Evolutionary conservation across 2,797 vertebrate genomes (phyloP).

Genomic region (Hafferia zeledoni): DNA sequence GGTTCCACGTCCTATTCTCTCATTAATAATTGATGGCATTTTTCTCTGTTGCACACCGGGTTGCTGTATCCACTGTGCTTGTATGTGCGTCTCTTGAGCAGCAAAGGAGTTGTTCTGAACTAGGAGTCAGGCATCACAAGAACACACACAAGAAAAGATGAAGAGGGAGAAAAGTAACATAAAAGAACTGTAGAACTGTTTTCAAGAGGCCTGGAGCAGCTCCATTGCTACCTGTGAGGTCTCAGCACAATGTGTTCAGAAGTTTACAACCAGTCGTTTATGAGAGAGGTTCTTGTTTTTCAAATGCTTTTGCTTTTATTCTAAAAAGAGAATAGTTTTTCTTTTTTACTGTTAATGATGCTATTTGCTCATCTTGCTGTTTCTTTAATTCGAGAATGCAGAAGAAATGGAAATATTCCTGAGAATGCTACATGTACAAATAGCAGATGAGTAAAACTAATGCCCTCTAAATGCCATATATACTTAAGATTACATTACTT

Average conservation of each 20-base stretch:
- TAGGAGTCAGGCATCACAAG: neutral
- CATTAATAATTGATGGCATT: constrained; percentile 49
- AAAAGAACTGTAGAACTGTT: neutral
- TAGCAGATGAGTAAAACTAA: neutral
- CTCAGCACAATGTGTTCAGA: neutral
- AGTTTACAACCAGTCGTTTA: rapidly evolving
- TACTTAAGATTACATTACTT: neutral
- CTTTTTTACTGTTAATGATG: neutral
- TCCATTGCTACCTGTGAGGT: neutral
- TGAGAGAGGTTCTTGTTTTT: neutral
- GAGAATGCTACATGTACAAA: neutral
- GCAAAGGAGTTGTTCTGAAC: neutral
- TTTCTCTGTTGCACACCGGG: neutral
- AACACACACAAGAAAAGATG: neutral
- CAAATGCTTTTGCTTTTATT: neutral
- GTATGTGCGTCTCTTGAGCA: neutral
- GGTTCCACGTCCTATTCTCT: constrained; percentile 3
- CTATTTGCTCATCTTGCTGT: neutral
- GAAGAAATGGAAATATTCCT: neutral
- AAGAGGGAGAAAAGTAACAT: neutral
- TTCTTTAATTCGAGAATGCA: neutral
- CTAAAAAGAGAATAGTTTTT: neutral
- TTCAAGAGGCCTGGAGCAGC: neutral
- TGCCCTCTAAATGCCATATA: neutral
- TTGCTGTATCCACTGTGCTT: neutral